These are phyloP conservation scores for Acanthoscelides obtectus DNA, from an alignment of 2,888 invertebrate species.

Conservation along the genomic window DNA sequence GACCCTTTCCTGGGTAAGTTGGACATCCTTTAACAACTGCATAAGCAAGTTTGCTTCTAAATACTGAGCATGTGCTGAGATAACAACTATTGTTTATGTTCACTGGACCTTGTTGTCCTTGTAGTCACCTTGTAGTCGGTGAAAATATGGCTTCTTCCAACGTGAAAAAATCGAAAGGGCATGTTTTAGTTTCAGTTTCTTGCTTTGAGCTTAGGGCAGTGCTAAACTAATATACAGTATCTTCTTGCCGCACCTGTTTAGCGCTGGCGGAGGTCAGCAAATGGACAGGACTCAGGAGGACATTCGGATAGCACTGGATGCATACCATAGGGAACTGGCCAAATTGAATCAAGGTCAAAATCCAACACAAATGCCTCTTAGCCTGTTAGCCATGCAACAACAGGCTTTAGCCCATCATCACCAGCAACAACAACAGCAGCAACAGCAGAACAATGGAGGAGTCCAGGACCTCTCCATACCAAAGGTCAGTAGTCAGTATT, in stretches of 20 bases:
- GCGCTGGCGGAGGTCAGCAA: slow-evolving; percentile 48
- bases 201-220: slow-evolving; percentile 27
- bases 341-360: slow-evolving; percentile 65
- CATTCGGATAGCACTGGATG: slow-evolving; percentile 82
- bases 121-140: no score
- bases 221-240: slow-evolving; percentile 62
- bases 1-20: slow-evolving; percentile 65
- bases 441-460: slow-evolving; percentile 51
- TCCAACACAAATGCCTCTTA: slow-evolving; percentile 53
- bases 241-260: slow-evolving; percentile 81
- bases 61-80: no score
- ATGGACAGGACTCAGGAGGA: slow-evolving; percentile 75
- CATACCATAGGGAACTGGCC: slow-evolving; percentile 89
- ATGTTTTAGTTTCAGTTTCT: background rate
- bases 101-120: no score
- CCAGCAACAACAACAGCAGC: slow-evolving; percentile 54
- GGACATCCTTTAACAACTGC: background rate
- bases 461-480: slow-evolving; percentile 84
- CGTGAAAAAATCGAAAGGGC: background rate
- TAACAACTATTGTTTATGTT: no score
- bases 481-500: no score
- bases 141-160: slow-evolving; percentile 36
- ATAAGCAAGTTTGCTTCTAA: no score
- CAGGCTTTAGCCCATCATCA: slow-evolving; percentile 60
- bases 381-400: slow-evolving; percentile 70